phyloP scores from a whole-genome alignment of 2,797 vertebrate genomes.

The Leptatherina wallacei region DNA sequence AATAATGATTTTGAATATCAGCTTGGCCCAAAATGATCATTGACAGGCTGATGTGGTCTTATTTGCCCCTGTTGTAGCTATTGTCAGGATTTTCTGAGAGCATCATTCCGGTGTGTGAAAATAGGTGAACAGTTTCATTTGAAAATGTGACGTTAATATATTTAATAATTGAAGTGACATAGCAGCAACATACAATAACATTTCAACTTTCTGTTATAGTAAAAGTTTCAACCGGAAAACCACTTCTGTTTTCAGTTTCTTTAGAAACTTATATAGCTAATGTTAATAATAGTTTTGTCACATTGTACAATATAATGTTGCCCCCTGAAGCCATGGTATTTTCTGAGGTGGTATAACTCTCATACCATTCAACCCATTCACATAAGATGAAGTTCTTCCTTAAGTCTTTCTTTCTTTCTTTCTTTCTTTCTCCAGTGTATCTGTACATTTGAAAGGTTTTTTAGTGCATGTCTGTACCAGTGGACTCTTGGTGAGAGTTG shows the following conservation, averaged over 20 bases:
- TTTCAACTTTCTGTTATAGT: no score
- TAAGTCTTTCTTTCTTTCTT: neutral
- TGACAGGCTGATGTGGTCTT: neutral
- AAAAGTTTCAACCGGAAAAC: neutral
- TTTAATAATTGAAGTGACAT: neutral
- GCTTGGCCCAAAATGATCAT: neutral
- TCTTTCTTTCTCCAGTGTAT: neutral
- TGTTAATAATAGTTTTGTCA: neutral
- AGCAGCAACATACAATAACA: no score
- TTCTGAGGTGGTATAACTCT: neutral
- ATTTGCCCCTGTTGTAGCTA: neutral
- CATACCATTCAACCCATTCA: neutral
- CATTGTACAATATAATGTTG: neutral
- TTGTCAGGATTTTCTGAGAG: neutral
- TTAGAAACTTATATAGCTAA: neutral
- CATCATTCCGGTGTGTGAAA: neutral
- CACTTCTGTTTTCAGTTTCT: neutral
- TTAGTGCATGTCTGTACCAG: neutral
- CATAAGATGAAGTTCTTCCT: neutral
- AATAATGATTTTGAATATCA: neutral
- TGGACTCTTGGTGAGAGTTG: neutral
- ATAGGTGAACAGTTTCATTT: no score
- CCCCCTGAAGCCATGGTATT: neutral
- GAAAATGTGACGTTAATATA: neutral
- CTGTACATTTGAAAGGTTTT: neutral